phyloP scores from a whole-genome alignment of 2,888 invertebrate genomes.

The Taphrorychus bicolor region DNA sequence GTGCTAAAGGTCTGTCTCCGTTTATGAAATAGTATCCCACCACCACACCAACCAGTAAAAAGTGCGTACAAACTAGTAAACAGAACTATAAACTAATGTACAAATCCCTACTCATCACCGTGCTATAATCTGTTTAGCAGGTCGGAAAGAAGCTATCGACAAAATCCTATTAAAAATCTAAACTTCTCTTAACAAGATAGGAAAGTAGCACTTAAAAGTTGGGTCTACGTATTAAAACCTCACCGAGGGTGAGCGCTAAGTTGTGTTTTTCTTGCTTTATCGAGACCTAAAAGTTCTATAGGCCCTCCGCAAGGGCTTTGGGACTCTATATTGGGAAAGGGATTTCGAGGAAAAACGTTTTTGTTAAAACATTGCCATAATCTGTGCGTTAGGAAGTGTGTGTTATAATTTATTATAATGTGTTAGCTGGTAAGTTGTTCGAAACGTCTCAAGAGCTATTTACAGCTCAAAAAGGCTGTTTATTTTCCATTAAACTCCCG shows the following conservation, averaged over 20 bases:
- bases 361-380: too few species aligned
- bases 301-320: neutral
- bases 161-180: neutral
- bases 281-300: neutral
- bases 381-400: too few species aligned
- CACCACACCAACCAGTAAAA: too few species aligned
- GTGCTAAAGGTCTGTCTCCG: too few species aligned
- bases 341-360: neutral
- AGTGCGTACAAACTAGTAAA: too few species aligned
- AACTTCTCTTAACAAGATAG: neutral
- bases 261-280: conserved; percentile 7
- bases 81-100: too few species aligned
- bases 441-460: too few species aligned
- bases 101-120: too few species aligned
- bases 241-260: neutral
- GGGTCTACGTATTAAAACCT: neutral
- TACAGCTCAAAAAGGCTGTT: neutral
- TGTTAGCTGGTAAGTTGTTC: too few species aligned
- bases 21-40: too few species aligned
- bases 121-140: too few species aligned
- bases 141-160: neutral
- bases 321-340: neutral
- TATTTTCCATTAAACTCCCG: neutral
- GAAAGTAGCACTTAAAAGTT: neutral
- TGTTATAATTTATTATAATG: too few species aligned